Conservation (phyloP, 2,797 vertebrate species). For the Alauda arvensis region DNA sequence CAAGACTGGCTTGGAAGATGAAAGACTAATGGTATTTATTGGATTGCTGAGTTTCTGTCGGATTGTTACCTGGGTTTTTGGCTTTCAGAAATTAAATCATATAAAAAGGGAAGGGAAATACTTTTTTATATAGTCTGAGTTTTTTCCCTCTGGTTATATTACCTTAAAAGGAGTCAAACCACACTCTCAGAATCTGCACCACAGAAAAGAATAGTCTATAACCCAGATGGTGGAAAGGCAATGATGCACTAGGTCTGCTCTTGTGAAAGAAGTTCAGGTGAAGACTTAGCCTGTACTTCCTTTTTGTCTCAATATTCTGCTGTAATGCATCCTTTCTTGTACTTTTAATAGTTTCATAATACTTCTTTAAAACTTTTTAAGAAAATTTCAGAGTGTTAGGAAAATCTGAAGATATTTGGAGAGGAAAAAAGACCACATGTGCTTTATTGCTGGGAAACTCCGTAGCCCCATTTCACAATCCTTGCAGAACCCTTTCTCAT, state of each 20-base stretch:
- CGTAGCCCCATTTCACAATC: background rate
- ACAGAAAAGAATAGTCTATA: background rate
- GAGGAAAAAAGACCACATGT: background rate
- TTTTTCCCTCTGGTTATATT: background rate
- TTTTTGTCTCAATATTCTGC: background rate
- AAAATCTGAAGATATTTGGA: background rate
- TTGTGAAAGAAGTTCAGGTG: background rate
- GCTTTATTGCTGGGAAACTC: background rate
- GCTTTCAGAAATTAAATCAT: conserved; percentile 42
- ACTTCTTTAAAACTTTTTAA: background rate
- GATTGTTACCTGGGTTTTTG: conserved; percentile 20
- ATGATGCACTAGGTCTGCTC: background rate
- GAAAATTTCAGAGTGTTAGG: background rate
- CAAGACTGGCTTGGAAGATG: background rate
- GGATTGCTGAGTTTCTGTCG: conserved; percentile 22
- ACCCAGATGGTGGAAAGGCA: background rate
- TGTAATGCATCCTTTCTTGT: background rate
- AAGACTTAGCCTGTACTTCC: background rate
- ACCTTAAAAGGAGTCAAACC: background rate
- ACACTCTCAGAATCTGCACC: background rate
- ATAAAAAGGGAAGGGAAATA: conserved; percentile 32
- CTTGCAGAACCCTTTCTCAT: background rate
- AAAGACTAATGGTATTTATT: conserved; percentile 21
- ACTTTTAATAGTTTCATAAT: background rate
- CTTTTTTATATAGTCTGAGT: background rate